phyloP scores from a whole-genome alignment of 2,888 invertebrate species.

The Eulithis testata region DNA sequence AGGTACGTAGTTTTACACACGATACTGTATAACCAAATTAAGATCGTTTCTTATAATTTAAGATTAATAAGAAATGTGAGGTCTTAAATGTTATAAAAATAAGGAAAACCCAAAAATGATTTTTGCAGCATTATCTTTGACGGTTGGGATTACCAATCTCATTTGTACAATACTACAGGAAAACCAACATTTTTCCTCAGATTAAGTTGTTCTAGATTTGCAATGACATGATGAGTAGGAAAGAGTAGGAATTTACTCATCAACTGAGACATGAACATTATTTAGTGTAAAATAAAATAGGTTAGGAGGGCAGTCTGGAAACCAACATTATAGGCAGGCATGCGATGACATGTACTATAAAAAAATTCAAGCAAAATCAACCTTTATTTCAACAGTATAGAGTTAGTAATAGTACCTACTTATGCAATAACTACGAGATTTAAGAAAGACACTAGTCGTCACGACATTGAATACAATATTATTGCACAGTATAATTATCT shows the following conservation, averaged over 20 bases:
- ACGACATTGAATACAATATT: conserved; percentile 13
- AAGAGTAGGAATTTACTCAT: conserved; percentile 3
- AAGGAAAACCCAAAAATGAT: conserved; percentile 14
- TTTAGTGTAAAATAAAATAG: conserved; percentile 34
- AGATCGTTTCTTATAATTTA: too few relatives aligned
- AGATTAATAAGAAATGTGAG: too few relatives aligned
- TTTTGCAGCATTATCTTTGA: neutral
- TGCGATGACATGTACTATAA: conserved; percentile 22
- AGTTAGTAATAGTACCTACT: neutral
- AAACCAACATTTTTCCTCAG: conserved; percentile 26
- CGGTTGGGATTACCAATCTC: conserved; percentile 3
- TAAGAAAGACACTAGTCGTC: conserved; percentile 1
- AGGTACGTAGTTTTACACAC: too few relatives aligned
- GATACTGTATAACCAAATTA: too few relatives aligned
- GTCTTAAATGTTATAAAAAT: neutral
- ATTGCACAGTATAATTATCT: conserved; percentile 24
- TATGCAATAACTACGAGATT: neutral
- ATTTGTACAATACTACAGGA: conserved; percentile 20
- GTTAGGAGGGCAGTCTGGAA: conserved; percentile 39
- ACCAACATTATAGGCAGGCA: conserved; percentile 4
- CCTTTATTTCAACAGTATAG: conserved; percentile 2
- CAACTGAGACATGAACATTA: conserved; percentile 18
- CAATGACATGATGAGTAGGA: conserved; percentile 15
- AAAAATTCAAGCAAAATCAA: conserved; percentile 8
- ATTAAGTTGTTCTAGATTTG: conserved; percentile 14